Conservation (phyloP, 64 coral and sea anemone species). For the Montipora efflorescens region DNA sequence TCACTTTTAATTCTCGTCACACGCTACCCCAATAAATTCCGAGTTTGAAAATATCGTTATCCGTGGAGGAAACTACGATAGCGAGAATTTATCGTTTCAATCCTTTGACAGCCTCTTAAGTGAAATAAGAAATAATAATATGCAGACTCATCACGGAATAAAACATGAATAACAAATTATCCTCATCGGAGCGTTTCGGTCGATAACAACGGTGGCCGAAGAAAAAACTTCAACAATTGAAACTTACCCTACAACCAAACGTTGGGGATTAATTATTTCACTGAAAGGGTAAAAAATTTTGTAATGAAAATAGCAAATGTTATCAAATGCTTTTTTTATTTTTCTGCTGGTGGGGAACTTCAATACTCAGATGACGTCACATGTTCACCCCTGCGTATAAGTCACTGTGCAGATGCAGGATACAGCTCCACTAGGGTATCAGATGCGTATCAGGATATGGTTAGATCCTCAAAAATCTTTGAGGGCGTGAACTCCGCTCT, state of each 20-base stretch:
- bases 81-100: too few species aligned
- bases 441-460: conserved; percentile 12
- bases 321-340: neutral
- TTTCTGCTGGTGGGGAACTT: neutral
- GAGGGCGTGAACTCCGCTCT: neutral
- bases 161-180: neutral
- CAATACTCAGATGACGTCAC: neutral
- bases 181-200: neutral
- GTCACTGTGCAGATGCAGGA: neutral
- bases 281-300: too few species aligned
- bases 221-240: neutral
- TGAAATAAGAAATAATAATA: neutral
- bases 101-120: too few species aligned
- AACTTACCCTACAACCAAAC: too few species aligned
- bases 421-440: conserved; percentile 8
- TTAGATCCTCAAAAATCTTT: neutral
- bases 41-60: too few species aligned
- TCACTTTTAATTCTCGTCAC: neutral
- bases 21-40: too few species aligned
- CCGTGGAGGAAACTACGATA: too few species aligned
- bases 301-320: too few species aligned
- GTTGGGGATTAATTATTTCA: too few species aligned
- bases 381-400: neutral
- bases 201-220: neutral
- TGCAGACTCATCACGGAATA: neutral